phyloP scores from a whole-genome alignment of 2,797 vertebrate species.

The Crax fasciolata region DNA sequence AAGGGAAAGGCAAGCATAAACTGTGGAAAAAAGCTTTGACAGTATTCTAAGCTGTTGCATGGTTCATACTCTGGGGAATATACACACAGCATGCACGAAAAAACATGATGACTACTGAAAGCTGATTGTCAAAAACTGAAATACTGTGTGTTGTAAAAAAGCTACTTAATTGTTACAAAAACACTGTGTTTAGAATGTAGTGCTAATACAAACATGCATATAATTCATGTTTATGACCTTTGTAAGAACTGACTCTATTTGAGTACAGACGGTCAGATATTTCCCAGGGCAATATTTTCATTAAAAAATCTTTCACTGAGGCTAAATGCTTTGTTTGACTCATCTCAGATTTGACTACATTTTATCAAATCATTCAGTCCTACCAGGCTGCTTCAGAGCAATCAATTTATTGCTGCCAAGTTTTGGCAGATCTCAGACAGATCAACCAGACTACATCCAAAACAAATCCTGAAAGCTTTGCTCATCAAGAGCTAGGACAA shows the following conservation, averaged over 20 bases:
- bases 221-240: constrained; percentile 22
- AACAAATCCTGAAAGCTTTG: not conserved
- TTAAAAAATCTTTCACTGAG: not conserved
- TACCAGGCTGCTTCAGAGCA: constrained; percentile 26
- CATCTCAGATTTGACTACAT: constrained; percentile 23
- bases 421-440: not conserved
- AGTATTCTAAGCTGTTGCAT: not conserved
- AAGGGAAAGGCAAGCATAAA: not conserved
- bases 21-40: not conserved
- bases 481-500: not conserved
- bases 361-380: constrained; percentile 16
- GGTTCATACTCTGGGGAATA: not conserved
- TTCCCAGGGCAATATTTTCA: constrained; percentile 37
- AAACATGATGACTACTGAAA: not conserved
- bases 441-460: not conserved
- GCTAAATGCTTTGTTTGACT: constrained; percentile 42
- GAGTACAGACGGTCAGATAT: constrained; percentile 14
- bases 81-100: not conserved
- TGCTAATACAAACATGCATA: not conserved
- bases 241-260: not conserved
- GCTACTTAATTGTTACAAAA: not conserved
- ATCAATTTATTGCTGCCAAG: not conserved
- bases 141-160: not conserved
- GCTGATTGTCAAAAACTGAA: not conserved
- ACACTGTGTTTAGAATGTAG: not conserved